A percentile compares a stretch with the other conserved stretches of the same genome.
phyloP scores from a whole-genome alignment of 2,888 invertebrate genomes.

The Teinopalpus imperialis region DNA sequence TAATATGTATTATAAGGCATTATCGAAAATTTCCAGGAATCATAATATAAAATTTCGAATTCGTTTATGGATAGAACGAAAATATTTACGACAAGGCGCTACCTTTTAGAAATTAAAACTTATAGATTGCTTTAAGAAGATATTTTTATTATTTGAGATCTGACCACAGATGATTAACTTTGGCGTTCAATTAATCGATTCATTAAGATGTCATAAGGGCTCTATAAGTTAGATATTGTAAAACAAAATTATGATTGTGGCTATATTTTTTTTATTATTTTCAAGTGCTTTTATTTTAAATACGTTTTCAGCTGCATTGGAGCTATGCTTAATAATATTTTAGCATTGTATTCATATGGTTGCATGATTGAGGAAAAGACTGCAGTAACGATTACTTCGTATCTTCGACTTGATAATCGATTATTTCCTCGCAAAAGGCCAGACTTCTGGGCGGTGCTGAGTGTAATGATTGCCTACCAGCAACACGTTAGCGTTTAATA shows the following conservation, averaged over 20 bases:
- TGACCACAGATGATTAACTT: constrained; percentile 64
- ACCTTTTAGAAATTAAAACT: constrained; percentile 32
- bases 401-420: constrained; percentile 60
- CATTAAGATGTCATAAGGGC: constrained; percentile 67
- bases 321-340: too few relatives aligned
- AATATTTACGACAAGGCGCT: constrained; percentile 34
- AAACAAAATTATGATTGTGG: constrained; percentile 62
- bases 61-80: constrained; percentile 11
- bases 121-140: constrained; percentile 70
- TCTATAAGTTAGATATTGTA: constrained; percentile 63
- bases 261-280: constrained; percentile 1
- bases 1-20: too few relatives aligned
- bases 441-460: constrained; percentile 52
- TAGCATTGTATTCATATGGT: constrained; percentile 35
- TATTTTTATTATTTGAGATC: constrained; percentile 69
- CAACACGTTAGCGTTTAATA: constrained; percentile 64
- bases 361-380: constrained; percentile 61
- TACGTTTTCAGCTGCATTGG: too few relatives aligned
- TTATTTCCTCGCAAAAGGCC: constrained; percentile 55
- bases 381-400: constrained; percentile 52
- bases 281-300: constrained; percentile 10
- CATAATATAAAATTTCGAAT: too few relatives aligned
- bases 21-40: too few relatives aligned
- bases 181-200: constrained; percentile 72
- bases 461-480: constrained; percentile 58